Evolutionary conservation across 2,888 invertebrate genomes (phyloP).

Genomic region (Drosophila mettleri): DNA sequence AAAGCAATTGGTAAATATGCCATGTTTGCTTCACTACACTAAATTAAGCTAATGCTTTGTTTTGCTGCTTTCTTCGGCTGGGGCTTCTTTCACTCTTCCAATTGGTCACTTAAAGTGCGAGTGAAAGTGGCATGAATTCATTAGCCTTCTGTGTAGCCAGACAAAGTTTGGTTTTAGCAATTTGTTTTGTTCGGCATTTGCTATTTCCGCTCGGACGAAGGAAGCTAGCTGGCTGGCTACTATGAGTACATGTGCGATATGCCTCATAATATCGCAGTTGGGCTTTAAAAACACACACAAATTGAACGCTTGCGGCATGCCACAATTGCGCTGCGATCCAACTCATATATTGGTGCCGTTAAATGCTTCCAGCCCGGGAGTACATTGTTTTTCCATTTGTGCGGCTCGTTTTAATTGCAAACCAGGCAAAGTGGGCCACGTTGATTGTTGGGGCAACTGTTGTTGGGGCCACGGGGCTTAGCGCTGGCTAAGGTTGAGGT

Average conservation of each 20-base stretch:
- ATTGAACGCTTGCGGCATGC: constrained; percentile 66
- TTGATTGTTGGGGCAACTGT: constrained; percentile 37
- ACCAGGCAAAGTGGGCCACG: constrained; percentile 42
- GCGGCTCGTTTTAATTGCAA: constrained; percentile 64
- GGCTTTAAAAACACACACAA: constrained; percentile 54
- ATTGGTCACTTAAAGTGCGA: constrained; percentile 14
- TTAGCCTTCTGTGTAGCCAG: constrained; percentile 4
- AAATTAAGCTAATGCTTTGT: constrained; percentile 12
- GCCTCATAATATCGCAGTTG: not conserved
- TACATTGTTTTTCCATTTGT: constrained; percentile 76
- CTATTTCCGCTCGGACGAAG: constrained; percentile 5
- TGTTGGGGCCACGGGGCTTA: not conserved
- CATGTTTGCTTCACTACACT: constrained; percentile 10
- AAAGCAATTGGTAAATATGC: not conserved
- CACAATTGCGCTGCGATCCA: constrained; percentile 18
- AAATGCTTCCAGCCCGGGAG: constrained; percentile 45
- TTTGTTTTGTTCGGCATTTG: constrained; percentile 49
- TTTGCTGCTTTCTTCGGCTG: not conserved
- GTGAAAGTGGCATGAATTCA: constrained; percentile 4
- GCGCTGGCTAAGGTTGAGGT: constrained; percentile 1
- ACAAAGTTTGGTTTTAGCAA: constrained; percentile 57
- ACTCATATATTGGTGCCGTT: constrained; percentile 32
- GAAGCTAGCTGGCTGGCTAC: too few relatives aligned
- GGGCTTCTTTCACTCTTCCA: not conserved
- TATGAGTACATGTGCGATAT: not conserved